phyloP scores from a whole-genome alignment of 2,797 vertebrate species.

The Lacerta bilineata region DNA sequence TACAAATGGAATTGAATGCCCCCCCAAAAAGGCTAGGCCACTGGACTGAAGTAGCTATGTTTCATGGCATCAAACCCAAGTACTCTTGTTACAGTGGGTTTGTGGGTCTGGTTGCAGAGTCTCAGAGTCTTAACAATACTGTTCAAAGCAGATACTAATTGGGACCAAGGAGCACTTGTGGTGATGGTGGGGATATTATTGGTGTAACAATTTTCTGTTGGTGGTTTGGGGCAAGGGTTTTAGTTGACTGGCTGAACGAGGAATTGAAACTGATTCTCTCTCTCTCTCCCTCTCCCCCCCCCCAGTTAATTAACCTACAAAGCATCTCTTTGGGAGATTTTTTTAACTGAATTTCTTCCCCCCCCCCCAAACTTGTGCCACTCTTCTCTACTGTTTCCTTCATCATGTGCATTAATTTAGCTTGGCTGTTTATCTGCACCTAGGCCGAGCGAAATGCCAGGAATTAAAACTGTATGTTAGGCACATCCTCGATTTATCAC shows the following conservation, averaged over 20 bases:
- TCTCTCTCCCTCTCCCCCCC: neutral
- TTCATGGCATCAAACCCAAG: neutral
- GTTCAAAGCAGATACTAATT: neutral
- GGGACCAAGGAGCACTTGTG: neutral
- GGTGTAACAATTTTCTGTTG: neutral
- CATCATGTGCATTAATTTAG: neutral
- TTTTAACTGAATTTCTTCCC: neutral
- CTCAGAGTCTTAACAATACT: neutral
- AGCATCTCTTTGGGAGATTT: neutral
- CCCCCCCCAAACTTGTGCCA: neutral
- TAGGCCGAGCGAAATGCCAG: neutral
- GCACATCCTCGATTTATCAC: neutral
- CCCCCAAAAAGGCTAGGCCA: neutral
- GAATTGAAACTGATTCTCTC: slow-evolving; percentile 4
- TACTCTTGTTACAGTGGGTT: neutral
- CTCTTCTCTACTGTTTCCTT: slow-evolving; percentile 12
- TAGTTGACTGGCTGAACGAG: neutral
- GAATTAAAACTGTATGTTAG: slow-evolving; percentile 11
- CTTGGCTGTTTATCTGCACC: neutral
- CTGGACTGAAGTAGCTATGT: neutral
- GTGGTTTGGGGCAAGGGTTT: slow-evolving; percentile 27
- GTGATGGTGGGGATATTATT: slow-evolving; percentile 5
- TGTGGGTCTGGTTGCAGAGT: neutral
- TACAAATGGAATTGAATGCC: neutral
- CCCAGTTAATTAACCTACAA: neutral